Evolutionary conservation across 1,140 invertebrate species (phyloP).

Genomic region (Zaprionus kolodkinae): DNA sequence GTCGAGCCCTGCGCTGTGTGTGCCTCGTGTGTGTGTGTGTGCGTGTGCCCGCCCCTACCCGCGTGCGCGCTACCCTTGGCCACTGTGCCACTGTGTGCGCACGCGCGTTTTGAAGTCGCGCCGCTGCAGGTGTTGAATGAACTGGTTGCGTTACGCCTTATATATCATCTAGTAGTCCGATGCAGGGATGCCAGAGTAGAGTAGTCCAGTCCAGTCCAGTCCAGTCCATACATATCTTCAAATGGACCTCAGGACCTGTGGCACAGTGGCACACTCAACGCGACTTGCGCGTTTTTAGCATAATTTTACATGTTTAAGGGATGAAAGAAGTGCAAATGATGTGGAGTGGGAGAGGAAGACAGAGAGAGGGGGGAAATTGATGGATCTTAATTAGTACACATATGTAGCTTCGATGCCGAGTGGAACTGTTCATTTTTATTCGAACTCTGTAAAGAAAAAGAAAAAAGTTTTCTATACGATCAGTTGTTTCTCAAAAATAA

Average conservation of each 20-base stretch:
- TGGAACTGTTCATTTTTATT: not conserved
- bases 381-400: conserved; percentile 49
- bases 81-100: conserved; percentile 40
- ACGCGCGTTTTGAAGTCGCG: conserved; percentile 58
- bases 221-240: not conserved
- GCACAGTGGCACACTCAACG: not conserved
- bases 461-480: not conserved
- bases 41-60: not conserved
- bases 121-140: conserved; percentile 68
- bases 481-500: too few relatives aligned
- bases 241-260: conserved; percentile 29
- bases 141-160: conserved; percentile 66
- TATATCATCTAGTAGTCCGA: conserved; percentile 53
- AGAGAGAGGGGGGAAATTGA: conserved; percentile 16
- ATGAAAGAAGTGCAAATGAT: not conserved
- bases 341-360: too few relatives aligned
- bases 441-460: not conserved
- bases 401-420: conserved; percentile 28
- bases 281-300: conserved; percentile 41
- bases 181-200: conserved; percentile 1
- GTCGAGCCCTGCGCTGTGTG: conserved; percentile 2
- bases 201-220: not conserved
- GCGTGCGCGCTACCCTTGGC: conserved; percentile 1
- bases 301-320: conserved; percentile 45
- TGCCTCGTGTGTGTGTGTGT: conserved; percentile 24